Evolutionary conservation across 2,888 invertebrate species (phyloP).

Genomic region (Parnassius mnemosyne): DNA sequence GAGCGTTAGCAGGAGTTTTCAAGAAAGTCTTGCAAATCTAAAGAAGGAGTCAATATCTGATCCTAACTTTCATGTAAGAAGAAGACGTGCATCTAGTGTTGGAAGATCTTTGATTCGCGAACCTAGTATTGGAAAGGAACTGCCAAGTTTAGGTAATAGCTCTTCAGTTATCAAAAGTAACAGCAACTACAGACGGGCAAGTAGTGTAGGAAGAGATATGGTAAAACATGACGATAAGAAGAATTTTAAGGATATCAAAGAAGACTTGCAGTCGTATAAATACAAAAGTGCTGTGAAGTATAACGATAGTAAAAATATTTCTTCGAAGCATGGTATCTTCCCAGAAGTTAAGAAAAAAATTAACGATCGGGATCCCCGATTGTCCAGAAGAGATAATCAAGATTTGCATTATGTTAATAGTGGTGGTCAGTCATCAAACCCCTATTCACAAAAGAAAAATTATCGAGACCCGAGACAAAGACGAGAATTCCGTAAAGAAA

Average conservation of each 20-base stretch:
- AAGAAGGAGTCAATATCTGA: conserved; percentile 9
- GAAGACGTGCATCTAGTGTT: conserved; percentile 64
- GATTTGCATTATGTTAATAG: conserved; percentile 10
- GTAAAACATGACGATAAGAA: conserved; percentile 34
- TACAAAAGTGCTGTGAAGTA: conserved; percentile 31
- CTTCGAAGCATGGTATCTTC: conserved; percentile 1
- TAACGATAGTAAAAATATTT: not conserved
- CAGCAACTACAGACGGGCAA: conserved; percentile 51
- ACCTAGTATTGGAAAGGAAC: conserved; percentile 22
- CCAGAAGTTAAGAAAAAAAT: conserved; percentile 28
- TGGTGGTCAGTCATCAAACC: conserved; percentile 17
- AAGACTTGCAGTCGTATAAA: conserved; percentile 56
- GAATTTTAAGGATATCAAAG: conserved; percentile 62
- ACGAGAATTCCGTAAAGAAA: conserved; percentile 12
- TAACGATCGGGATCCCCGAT: conserved; percentile 22
- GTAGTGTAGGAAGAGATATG: conserved; percentile 60
- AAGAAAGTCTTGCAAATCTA: conserved; percentile 42
- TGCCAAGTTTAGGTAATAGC: conserved; percentile 22
- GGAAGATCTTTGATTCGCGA: conserved; percentile 48
- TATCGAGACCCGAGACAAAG: conserved; percentile 11
- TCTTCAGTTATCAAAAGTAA: conserved; percentile 27
- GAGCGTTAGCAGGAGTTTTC: conserved; percentile 62
- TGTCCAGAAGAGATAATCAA: conserved; percentile 19
- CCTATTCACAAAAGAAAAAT: not conserved
- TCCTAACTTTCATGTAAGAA: conserved; percentile 48